Base-by-base conservation (phyloP, 2,888 invertebrate genomes). In the Drosophila eohydei region DNA sequence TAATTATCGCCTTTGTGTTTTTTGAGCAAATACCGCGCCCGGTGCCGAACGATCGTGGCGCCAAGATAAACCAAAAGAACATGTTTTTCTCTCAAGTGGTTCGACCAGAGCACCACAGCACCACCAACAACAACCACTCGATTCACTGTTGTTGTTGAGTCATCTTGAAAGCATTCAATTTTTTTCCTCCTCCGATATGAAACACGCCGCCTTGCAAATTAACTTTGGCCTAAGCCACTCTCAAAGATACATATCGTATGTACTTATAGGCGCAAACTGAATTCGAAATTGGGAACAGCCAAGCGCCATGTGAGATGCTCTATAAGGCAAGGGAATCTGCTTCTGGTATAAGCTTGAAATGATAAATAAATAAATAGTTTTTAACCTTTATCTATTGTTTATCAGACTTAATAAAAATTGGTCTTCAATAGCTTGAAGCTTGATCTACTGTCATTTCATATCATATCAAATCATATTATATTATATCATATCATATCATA, bases 61-160 rank as follows among this genome's bases (percentile, higher is more conserved):
- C 86, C 88, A 86, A 86, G 86, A 87, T 87, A 83, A 85, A 74
- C 80, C 81, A 76, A 85, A 81, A 81, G 87, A 87, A 87, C 87
- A 86, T 86, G 85, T 83, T 87, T 83, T 83, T 70, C 65, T 66
- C 85, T 85, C 85, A 85, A 85, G 83, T 85, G 80, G 81, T 77
- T 74, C 84, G 82, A 76, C 72, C 68, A 65, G 56, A 46, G 62
- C 76, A 73, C 68, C 81, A 80, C 14, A 12, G 26, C 59, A 51
- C 26, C 34, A 41, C n/a, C 54, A 69, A 60, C 69, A 76, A 77
- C 48, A 64, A 56, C 38, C 46, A 48, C 16, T 41, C 40, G 59
- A 71, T 52, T 61, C 60, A 51, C 4, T 71, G 71, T 78, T 83
- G 80, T 81, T 83, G 87, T 84, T 85, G 85, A 85, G 83, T 85